Conservation (phyloP, 1,140 invertebrate species). For the Rhyacophila brunnea region DNA sequence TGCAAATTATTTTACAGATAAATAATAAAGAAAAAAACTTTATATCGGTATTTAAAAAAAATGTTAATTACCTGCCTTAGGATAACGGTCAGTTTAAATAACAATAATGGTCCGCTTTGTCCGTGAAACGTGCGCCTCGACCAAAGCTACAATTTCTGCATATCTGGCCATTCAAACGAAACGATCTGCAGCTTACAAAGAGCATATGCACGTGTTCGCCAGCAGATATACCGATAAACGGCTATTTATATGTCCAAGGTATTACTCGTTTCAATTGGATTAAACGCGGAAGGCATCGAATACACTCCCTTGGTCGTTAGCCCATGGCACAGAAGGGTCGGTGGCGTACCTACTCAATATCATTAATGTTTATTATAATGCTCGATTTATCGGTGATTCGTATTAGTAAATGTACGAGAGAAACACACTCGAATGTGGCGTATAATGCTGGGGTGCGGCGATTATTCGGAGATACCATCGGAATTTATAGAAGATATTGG, state of each 20-base stretch:
- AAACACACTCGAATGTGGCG: neutral
- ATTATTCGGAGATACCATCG: slow-evolving; percentile 4
- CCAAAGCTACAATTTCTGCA: too few relatives aligned
- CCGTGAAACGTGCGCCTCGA: too few relatives aligned
- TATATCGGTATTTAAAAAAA: too few relatives aligned
- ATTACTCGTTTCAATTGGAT: slow-evolving; percentile 28
- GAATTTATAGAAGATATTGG: slow-evolving; percentile 14
- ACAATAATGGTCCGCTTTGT: too few relatives aligned
- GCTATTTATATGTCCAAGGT: slow-evolving; percentile 24
- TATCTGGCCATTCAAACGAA: slow-evolving; percentile 7
- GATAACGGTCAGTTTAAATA: too few relatives aligned
- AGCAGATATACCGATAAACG: slow-evolving; percentile 16
- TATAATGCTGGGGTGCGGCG: slow-evolving; percentile 11
- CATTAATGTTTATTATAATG: slow-evolving; percentile 27
- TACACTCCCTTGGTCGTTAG: neutral
- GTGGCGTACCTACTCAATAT: slow-evolving; percentile 9
- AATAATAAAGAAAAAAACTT: too few relatives aligned
- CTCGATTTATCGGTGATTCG: slow-evolving; percentile 26
- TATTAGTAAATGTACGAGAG: slow-evolving; percentile 4
- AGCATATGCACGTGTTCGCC: slow-evolving; percentile 11
- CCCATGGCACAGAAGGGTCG: neutral
- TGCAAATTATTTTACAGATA: too few relatives aligned
- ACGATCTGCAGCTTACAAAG: slow-evolving; percentile 3
- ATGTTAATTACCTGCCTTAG: too few relatives aligned
- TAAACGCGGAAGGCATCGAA: slow-evolving; percentile 3